These are phyloP conservation scores for Trichonephila clavata DNA, from an alignment of 1,140 invertebrate genomes.

Conservation along the genomic window DNA sequence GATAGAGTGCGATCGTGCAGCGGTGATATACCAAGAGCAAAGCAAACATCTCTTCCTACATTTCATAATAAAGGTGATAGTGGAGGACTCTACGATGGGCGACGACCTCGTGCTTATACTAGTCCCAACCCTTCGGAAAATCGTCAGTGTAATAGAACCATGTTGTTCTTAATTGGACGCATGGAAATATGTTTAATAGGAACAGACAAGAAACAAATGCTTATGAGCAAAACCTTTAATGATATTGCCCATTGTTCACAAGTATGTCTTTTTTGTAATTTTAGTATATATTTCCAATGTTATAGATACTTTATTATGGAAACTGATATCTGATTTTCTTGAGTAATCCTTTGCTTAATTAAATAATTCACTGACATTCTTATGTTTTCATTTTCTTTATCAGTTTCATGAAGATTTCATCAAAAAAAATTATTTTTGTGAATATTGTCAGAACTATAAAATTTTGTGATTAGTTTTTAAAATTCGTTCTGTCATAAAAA, in stretches of 20 bases:
- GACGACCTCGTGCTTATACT: slow-evolving; percentile 54
- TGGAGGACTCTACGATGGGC: slow-evolving; percentile 49
- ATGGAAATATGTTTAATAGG: slow-evolving; percentile 93
- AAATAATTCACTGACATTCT: too few species aligned
- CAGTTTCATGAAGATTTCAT: too few species aligned
- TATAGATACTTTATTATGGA: not conserved
- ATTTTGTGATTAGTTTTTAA: too few species aligned
- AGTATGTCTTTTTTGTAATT: slow-evolving; percentile 80
- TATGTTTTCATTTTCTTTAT: too few species aligned
- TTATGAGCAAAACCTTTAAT: slow-evolving; percentile 91
- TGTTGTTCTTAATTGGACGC: slow-evolving; percentile 93
- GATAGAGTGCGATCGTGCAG: slow-evolving; percentile 72
- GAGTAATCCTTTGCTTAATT: too few species aligned
- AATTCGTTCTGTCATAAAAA: too few species aligned
- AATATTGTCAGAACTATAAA: too few species aligned
- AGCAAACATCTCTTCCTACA: slow-evolving; percentile 75
- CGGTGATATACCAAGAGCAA: slow-evolving; percentile 72
- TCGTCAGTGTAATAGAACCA: slow-evolving; percentile 89
- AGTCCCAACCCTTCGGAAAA: not conserved
- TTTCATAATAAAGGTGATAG: slow-evolving; percentile 58
- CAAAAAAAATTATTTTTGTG: too few species aligned
- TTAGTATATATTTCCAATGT: not conserved
- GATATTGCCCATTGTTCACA: slow-evolving; percentile 95
- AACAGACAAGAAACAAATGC: slow-evolving; percentile 93
- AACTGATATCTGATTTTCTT: too few species aligned